A percentile compares a stretch with the other conserved stretches of the same genome.
phyloP scores from a whole-genome alignment of 2,888 invertebrate genomes.

The Drosophila stalkeri region DNA sequence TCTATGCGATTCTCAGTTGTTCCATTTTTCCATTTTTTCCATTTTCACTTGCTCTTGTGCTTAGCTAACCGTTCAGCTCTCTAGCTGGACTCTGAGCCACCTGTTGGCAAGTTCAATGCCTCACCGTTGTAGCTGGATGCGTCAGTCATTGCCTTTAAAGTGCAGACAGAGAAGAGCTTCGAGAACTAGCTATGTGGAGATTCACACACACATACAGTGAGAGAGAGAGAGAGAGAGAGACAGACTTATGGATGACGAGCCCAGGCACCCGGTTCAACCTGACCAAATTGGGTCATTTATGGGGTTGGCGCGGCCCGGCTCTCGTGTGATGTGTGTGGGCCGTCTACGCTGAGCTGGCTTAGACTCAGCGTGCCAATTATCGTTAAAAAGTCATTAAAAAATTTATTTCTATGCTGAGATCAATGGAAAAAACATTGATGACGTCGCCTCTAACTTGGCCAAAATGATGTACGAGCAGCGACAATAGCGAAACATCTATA shows the following conservation, averaged over 20 bases:
- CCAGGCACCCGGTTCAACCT: conserved; percentile 50
- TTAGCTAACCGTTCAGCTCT: neutral
- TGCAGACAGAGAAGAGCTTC: conserved; percentile 23
- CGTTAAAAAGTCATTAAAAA: conserved; percentile 76
- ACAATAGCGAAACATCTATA: conserved; percentile 53
- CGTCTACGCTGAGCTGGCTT: conserved; percentile 51
- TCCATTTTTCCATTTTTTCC: neutral
- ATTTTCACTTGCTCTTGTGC: neutral
- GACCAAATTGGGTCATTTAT: conserved; percentile 80
- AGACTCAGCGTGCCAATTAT: conserved; percentile 69
- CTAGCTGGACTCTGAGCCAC: conserved; percentile 12
- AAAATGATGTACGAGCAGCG: conserved; percentile 52
- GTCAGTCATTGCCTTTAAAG: conserved; percentile 67
- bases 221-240: neutral
- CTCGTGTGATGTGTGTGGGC: conserved; percentile 60
- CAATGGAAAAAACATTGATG: conserved; percentile 60
- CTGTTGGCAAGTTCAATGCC: conserved; percentile 54
- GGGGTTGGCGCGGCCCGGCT: conserved; percentile 59
- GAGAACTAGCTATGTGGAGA: conserved; percentile 52
- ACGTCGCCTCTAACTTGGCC: conserved; percentile 51
- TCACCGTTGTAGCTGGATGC: conserved; percentile 28
- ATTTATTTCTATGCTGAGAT: conserved; percentile 37
- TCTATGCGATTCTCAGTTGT: conserved; percentile 11
- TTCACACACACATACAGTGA: conserved; percentile 9
- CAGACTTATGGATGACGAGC: conserved; percentile 5